Evolutionary conservation across 2,113 vertebrate species (phyloP), one percentile per base, ranked within the genome.

Genomic region (Malurus melanocephalus): DNA sequence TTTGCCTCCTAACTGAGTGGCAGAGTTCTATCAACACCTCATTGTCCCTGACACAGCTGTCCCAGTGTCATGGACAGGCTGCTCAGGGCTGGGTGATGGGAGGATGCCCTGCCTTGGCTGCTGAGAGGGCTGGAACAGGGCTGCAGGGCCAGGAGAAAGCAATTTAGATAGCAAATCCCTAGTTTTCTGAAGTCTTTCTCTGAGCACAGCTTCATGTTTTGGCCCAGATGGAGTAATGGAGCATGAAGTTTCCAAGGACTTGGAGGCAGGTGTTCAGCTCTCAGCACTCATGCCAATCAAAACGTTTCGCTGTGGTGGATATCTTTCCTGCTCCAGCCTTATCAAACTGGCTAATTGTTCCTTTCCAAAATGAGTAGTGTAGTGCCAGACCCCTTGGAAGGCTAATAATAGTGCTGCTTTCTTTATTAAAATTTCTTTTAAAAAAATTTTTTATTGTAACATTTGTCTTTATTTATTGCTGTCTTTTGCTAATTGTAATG

Each of bases 281-380:
- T 77, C 2, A 3, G 24, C 5, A 24, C 0, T 0, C 49, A 49
- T 2, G 3, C 14, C 5, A 5, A 19, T 24, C 0, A 2, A 74
- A 90, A 69, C 0, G 7, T 75, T 45, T 65, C 62, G 40, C 42
- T 2, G 0, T 1, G 1, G 14, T 72, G 55, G 19, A 27, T 84
- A n/a, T 9, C 7, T 67, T 85, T 68, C 42, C 42, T 49, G 21
- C 35, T 90, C 30, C 80, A 78, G n/a, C 35, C 35, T 74, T 81
- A 91, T 49, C 42, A 51, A 72, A 75, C 16, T 35, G 67, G 11
- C 27, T 62, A 78, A 65, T 62, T 35, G 15, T 61, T 67, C 19
- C 45, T 68, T 64, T 88, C 51, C 75, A 85, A 69, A 89, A 49
- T 20, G 8, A 60, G 23, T 7, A 64, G 22, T 14, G 23, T 56